Evolutionary conservation across 2,113 vertebrate species (phyloP).

Genomic region (Globicephala melas): DNA sequence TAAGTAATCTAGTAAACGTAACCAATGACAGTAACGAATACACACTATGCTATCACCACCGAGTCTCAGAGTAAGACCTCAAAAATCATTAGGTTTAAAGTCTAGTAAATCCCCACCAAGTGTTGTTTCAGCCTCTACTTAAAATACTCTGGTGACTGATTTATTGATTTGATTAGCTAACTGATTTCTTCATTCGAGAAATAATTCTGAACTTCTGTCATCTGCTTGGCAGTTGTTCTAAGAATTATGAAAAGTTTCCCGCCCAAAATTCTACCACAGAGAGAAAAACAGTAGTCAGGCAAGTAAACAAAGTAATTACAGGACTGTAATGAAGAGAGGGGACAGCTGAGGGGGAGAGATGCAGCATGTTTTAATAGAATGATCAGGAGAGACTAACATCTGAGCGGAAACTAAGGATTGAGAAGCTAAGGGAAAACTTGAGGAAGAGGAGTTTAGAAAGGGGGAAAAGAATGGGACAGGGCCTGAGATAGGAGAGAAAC

Average conservation of each 20-base stretch:
- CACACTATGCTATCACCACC: not conserved
- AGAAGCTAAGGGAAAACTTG: not conserved
- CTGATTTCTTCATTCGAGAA: not conserved
- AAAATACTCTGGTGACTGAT: not conserved
- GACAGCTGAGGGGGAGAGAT: not conserved
- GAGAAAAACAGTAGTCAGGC: not conserved
- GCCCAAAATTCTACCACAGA: not conserved
- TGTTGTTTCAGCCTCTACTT: not conserved
- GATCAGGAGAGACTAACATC: not conserved
- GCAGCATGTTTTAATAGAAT: not conserved
- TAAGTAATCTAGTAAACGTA: not conserved
- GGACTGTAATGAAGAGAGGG: not conserved
- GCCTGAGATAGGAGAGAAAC: not conserved
- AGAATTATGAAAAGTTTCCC: not conserved
- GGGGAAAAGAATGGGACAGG: not conserved
- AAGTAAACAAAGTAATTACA: not conserved
- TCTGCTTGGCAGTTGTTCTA: not conserved
- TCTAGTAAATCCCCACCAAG: not conserved
- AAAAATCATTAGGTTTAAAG: not conserved
- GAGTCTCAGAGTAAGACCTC: not conserved
- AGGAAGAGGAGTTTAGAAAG: not conserved
- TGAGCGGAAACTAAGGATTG: not conserved
- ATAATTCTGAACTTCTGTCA: conserved; percentile 14
- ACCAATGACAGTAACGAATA: not conserved
- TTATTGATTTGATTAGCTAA: not conserved